Evolutionary conservation across 2,888 invertebrate species (phyloP).

Genomic region (Meteorus cinctellus): DNA sequence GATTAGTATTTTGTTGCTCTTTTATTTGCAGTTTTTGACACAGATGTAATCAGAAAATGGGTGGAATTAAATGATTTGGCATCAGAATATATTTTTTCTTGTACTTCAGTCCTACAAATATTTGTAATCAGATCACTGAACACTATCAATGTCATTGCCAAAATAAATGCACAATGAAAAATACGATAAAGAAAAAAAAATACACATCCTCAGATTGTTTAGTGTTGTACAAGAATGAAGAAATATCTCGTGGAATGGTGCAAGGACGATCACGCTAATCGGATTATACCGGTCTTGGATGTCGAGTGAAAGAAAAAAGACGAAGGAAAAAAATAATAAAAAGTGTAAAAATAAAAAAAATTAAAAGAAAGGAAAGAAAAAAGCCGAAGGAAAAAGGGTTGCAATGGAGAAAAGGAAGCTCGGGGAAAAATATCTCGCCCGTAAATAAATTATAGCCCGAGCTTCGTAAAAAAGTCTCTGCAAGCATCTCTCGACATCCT

Average conservation of each 20-base stretch:
- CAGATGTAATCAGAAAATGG: too few relatives aligned
- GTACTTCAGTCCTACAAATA: too few relatives aligned
- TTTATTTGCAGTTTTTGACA: too few relatives aligned
- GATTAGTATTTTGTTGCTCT: too few relatives aligned
- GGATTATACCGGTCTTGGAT: conserved; percentile 42
- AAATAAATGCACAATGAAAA: too few relatives aligned
- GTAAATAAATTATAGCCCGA: conserved; percentile 68
- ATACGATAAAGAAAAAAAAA: too few relatives aligned
- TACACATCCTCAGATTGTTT: too few relatives aligned
- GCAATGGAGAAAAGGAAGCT: conserved; percentile 43
- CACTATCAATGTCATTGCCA: too few relatives aligned
- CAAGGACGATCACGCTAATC: conserved; percentile 39
- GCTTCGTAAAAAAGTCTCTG: conserved; percentile 49
- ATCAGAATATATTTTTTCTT: too few relatives aligned
- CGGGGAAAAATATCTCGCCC: conserved; percentile 62
- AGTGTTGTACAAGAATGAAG: background rate
- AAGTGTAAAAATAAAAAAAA: background rate
- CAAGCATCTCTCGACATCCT: conserved; percentile 51
- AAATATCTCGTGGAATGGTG: background rate
- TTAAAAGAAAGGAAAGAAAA: background rate
- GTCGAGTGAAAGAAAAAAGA: conserved; percentile 2
- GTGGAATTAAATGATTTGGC: too few relatives aligned
- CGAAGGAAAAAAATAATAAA: background rate
- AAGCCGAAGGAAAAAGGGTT: conserved; percentile 29
- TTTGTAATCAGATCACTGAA: too few relatives aligned